Conservation (phyloP, 2,888 invertebrate genomes). For the Drosophila greeni region DNA sequence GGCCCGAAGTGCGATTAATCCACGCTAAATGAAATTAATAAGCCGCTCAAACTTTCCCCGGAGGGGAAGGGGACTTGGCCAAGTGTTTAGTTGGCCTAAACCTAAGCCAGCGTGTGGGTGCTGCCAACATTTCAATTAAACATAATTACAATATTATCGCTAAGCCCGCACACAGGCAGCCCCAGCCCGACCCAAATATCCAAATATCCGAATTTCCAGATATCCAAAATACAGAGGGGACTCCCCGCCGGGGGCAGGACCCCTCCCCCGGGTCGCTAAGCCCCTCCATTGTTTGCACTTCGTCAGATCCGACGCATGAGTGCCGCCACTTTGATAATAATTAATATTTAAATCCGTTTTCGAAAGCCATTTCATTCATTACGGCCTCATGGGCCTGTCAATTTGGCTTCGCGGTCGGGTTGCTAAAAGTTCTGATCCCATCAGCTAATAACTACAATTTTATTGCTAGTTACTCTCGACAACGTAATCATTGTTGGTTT, state of each 20-base stretch:
- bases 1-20: conserved; percentile 46
- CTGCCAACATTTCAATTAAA: conserved; percentile 64
- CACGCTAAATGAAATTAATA: conserved; percentile 65
- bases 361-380: conserved; percentile 38
- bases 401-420: conserved; percentile 7
- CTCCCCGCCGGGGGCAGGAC: not conserved
- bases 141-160: conserved; percentile 59
- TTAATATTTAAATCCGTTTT: conserved; percentile 59
- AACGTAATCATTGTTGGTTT: too few species aligned
- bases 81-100: conserved; percentile 25
- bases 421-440: conserved; percentile 8
- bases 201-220: conserved; percentile 2
- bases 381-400: conserved; percentile 16
- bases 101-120: conserved; percentile 21
- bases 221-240: conserved; percentile 3
- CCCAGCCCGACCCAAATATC: conserved; percentile 5
- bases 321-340: conserved; percentile 61
- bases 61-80: conserved; percentile 8
- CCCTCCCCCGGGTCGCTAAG: conserved; percentile 4
- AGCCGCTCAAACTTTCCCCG: conserved; percentile 55
- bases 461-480: not conserved
- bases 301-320: conserved; percentile 37
- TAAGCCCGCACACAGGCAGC: conserved; percentile 26
- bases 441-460: not conserved
- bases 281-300: conserved; percentile 26